Evolutionary conservation across 2,113 vertebrate species (phyloP), one percentile per base, ranked within the genome.

Genomic region (Pluvianellus socialis): DNA sequence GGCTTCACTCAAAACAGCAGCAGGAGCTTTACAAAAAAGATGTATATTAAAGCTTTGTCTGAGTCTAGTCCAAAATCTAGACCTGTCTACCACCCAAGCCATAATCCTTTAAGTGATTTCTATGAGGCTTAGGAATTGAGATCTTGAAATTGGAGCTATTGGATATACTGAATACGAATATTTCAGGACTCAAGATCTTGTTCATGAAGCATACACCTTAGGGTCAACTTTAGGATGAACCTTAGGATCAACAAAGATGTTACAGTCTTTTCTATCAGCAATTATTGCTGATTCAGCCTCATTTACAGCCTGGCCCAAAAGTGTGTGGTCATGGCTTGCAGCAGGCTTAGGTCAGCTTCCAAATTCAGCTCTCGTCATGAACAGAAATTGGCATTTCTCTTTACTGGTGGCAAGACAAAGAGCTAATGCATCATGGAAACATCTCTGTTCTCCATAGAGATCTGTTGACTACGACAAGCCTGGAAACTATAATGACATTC

Each of bases 61-160:
- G 17, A 65, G 6, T 42, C 12, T 76, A 4, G 5, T 72, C 47
- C 33, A 44, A 72, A 76, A 86, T 38, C 47, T 42, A 82, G 30
- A 61, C 30, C 27, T 49, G 40, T 30, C 67, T 86, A 3, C n/a
- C 44, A 67, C 14, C 12, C 32, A 79, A 26, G 8, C 12, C 21
- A 27, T 14, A 40, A 35, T 9, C 1, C 27, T 72, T 79, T 13
- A 20, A 74, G 61, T 19, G 9, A 19, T 30, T 81, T 53, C 35
- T 30, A 0, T 10, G 50, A 66, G 32, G 24, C 6, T 7, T 33
- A 55, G 47, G 53, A 55, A 13, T 1, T 10, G 6, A 5, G 26
- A 12, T 28, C 0, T 2, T 55, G 40, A 63, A 59, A 33, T 2
- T 32, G 4, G 38, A 82, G 28, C 9, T 75, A 2, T 19, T 68